Evolutionary conservation across 2,888 invertebrate genomes (phyloP).

Genomic region (Amiota communis): DNA sequence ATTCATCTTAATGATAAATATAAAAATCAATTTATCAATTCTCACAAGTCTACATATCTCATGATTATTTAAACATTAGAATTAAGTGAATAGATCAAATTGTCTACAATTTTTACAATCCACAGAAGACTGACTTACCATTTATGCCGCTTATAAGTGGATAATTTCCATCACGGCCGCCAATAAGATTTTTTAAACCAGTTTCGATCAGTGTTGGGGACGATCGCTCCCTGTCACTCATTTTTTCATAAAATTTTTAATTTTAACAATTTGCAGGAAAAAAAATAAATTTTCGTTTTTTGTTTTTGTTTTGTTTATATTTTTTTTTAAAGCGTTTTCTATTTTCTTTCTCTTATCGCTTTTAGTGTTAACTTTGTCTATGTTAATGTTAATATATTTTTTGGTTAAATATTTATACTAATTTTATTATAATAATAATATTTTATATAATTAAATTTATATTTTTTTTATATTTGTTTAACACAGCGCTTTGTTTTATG

Average conservation of each 20-base stretch:
- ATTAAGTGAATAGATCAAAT: too few species aligned
- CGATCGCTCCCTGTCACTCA: constrained; percentile 92
- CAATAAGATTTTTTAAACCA: constrained; percentile 86
- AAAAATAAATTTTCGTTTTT: constrained; percentile 43
- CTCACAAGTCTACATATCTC: too few species aligned
- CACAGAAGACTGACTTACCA: constrained; percentile 71
- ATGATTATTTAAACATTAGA: too few species aligned
- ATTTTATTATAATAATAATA: constrained; percentile 14
- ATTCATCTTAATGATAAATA: too few species aligned
- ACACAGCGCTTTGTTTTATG: constrained; percentile 21
- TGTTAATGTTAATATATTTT: constrained; percentile 7
- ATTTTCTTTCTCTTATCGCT: constrained; percentile 12
- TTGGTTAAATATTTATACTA: not conserved
- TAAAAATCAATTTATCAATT: too few species aligned
- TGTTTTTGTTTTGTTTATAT: constrained; percentile 30
- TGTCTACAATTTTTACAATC: too few species aligned
- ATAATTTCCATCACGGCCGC: constrained; percentile 85
- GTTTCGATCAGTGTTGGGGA: constrained; percentile 91
- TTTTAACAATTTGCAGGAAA: constrained; percentile 63
- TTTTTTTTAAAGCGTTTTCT: constrained; percentile 29
- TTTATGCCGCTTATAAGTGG: constrained; percentile 85
- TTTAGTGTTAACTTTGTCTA: constrained; percentile 33
- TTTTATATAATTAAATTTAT: not conserved
- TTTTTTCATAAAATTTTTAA: constrained; percentile 74
- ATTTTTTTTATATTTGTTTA: constrained; percentile 26